Conservation (phyloP, 2,888 invertebrate species). For the Heliconius erato region DNA sequence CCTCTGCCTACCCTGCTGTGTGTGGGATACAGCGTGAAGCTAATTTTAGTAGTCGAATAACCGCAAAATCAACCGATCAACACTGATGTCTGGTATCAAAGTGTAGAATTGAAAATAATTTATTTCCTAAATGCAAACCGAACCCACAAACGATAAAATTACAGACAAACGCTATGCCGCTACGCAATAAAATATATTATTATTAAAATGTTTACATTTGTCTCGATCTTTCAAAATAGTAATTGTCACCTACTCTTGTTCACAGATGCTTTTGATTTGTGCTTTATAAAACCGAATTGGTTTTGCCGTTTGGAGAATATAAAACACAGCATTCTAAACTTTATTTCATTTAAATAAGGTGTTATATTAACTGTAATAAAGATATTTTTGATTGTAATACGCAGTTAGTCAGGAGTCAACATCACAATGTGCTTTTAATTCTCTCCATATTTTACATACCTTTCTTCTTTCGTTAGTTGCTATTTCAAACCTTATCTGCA, state of each 20-base stretch:
- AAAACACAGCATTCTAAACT: conserved; percentile 3
- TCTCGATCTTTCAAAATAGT: background rate
- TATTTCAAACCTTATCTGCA: conserved; percentile 9
- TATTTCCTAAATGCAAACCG: too few species aligned
- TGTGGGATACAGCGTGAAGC: too few species aligned
- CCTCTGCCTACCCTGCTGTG: too few species aligned
- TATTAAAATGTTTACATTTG: background rate
- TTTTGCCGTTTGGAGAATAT: background rate
- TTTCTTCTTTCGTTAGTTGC: background rate
- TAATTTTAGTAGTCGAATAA: too few species aligned
- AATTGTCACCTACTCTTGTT: conserved; percentile 6
- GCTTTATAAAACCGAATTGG: background rate
- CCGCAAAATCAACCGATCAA: too few species aligned
- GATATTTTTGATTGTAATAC: background rate
- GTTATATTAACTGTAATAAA: background rate
- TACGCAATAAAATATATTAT: too few species aligned
- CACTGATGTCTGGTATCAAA: too few species aligned
- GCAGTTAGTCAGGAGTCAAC: conserved; percentile 3
- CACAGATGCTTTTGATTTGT: conserved; percentile 28
- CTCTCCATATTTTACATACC: conserved; percentile 31
- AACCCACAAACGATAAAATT: too few species aligned
- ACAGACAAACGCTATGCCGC: too few species aligned
- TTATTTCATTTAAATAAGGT: background rate
- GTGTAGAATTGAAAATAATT: too few species aligned
- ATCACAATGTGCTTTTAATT: conserved; percentile 38